These are phyloP conservation scores for Automeris io DNA, from an alignment of 2,888 invertebrate genomes.

Conservation along the genomic window DNA sequence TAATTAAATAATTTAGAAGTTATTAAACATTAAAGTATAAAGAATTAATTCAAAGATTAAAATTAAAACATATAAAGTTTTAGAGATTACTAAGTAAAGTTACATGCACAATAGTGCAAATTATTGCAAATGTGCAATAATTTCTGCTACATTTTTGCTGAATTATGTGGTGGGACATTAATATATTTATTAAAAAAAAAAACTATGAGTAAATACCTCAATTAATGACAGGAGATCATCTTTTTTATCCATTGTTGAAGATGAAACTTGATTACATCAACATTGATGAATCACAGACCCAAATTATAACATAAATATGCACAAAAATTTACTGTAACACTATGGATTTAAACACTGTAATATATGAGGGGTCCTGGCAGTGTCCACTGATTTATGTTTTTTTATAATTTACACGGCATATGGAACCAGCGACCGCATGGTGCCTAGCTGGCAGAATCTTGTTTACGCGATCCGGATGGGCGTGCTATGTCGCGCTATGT, in stretches of 20 bases:
- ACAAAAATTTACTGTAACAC: conserved; percentile 29
- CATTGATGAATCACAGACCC: conserved; percentile 38
- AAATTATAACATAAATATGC: conserved; percentile 13
- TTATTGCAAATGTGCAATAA: too few relatives aligned
- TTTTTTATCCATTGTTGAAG: conserved; percentile 65
- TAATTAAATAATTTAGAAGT: too few relatives aligned
- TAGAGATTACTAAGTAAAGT: too few relatives aligned
- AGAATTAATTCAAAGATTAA: too few relatives aligned
- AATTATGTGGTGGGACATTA: background rate
- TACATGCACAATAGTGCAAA: too few relatives aligned
- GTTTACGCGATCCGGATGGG: conserved; percentile 50
- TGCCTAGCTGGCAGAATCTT: conserved; percentile 68
- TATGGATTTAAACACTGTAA: conserved; percentile 24
- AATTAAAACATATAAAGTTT: too few relatives aligned
- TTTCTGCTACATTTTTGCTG: background rate
- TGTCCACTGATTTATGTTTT: conserved; percentile 28
- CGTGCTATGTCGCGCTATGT: conserved; percentile 28
- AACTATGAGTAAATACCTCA: conserved; percentile 47
- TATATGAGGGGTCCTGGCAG: conserved; percentile 15
- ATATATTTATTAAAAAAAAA: background rate
- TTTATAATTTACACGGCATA: conserved; percentile 43
- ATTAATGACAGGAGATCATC: conserved; percentile 68
- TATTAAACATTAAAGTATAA: too few relatives aligned
- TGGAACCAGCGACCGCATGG: conserved; percentile 68
- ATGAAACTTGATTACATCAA: conserved; percentile 32